phyloP scores from a whole-genome alignment of 2,888 invertebrate species.

The Ormyrus pomaceus region DNA sequence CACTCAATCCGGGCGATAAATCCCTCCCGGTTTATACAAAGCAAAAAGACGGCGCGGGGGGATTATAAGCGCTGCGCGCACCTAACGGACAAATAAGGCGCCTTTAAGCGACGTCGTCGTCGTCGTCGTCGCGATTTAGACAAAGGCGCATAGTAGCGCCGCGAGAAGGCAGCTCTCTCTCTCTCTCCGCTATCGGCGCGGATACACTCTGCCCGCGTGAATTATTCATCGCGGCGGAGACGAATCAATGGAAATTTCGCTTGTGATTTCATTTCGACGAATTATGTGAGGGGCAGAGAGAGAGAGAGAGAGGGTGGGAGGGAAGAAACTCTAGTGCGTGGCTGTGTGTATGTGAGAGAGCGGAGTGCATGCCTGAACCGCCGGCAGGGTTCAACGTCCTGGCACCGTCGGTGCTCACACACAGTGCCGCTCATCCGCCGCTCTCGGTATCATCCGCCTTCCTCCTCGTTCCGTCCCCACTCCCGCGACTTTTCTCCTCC shows the following conservation, averaged over 20 bases:
- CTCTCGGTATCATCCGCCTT: conserved; percentile 38
- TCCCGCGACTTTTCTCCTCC: neutral
- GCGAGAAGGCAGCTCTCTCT: too few relatives aligned
- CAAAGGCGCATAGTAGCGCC: neutral
- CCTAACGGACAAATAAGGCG: conserved; percentile 50
- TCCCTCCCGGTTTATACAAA: neutral
- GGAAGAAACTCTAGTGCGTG: neutral
- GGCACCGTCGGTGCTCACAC: neutral
- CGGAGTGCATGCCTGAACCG: neutral
- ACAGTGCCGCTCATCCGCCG: neutral
- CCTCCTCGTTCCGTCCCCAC: neutral
- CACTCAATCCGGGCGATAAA: conserved; percentile 29
- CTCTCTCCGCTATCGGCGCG: too few relatives aligned
- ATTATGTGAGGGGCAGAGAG: conserved; percentile 17
- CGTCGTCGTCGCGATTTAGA: neutral
- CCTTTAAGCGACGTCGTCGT: neutral
- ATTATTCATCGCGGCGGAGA: conserved; percentile 37
- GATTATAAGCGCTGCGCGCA: conserved; percentile 12
- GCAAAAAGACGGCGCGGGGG: neutral
- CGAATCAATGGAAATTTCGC: conserved; percentile 49
- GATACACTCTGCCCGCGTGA: neutral
- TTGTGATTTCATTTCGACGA: conserved; percentile 44
- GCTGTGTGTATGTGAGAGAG: neutral
- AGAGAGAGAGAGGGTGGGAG: neutral
- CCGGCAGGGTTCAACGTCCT: conserved; percentile 33